These are phyloP conservation scores for Belgica antarctica DNA, from an alignment of 2,888 invertebrate species.

Conservation along the genomic window DNA sequence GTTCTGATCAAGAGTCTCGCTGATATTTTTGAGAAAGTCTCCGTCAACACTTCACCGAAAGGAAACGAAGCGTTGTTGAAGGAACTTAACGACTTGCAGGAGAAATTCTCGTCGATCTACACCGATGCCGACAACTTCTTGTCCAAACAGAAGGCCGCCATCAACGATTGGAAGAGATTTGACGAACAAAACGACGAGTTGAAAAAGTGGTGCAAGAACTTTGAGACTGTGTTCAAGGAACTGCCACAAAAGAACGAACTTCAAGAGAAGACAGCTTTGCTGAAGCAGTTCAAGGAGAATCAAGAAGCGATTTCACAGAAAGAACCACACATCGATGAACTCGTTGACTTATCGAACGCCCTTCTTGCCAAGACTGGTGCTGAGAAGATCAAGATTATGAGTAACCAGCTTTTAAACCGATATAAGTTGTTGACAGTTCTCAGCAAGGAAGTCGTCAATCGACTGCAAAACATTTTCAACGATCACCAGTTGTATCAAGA, in stretches of 20 bases:
- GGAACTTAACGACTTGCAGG: slow-evolving; percentile 69
- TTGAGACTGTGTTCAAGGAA: slow-evolving; percentile 81
- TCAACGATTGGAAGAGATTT: slow-evolving; percentile 84
- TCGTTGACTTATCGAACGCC: slow-evolving; percentile 85
- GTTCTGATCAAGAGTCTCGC: slow-evolving; percentile 68
- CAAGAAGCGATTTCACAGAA: slow-evolving; percentile 74
- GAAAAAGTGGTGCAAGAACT: slow-evolving; percentile 81
- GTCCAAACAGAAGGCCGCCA: slow-evolving; percentile 69
- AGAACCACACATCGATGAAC: slow-evolving; percentile 82
- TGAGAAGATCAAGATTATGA: slow-evolving; percentile 79
- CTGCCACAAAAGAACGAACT: slow-evolving; percentile 78
- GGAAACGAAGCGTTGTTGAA: slow-evolving; percentile 71
- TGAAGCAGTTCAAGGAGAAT: slow-evolving; percentile 69
- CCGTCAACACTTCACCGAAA: slow-evolving; percentile 75
- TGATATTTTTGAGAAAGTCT: slow-evolving; percentile 64
- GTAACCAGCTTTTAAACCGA: slow-evolving; percentile 84
- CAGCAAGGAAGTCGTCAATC: slow-evolving; percentile 81
- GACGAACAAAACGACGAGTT: slow-evolving; percentile 77
- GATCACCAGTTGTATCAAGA: slow-evolving; percentile 78
- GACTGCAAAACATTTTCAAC: slow-evolving; percentile 78
- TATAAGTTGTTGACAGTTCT: slow-evolving; percentile 77
- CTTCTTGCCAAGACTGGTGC: slow-evolving; percentile 80
- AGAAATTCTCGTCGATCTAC: slow-evolving; percentile 66
- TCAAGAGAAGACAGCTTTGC: slow-evolving; percentile 74
- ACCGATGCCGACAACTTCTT: slow-evolving; percentile 67